Base-by-base conservation (phyloP, 2,797 vertebrate species). In the Halcyon chelicuti region DNA sequence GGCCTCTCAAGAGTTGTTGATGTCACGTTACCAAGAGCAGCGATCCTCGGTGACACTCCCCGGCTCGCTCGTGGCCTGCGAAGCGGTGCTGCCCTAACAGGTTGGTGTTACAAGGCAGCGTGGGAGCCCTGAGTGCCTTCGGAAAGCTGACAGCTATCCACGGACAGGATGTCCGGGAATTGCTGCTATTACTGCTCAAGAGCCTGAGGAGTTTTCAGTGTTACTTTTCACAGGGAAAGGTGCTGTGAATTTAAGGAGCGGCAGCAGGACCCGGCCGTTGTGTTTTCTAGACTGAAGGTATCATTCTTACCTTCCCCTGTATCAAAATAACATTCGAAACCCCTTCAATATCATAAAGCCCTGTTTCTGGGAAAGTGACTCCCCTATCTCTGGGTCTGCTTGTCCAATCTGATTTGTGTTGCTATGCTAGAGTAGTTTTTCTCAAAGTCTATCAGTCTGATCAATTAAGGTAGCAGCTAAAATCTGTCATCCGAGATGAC, bases 391-490 rank as follows among this genome's bases (percentile, higher is more conserved):
- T 94, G 80, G 13, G 29, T 92, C 44, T 66, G 42, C 67, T 94
- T 52, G 58, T 93, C 86, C 25, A 31, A 73, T 33, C 35, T 72
- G 37, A 72, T 72, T 97, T 94, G 88, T 86, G 29, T 90, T 93
- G 78, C 46, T 82, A 9, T 70, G 91, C 87, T 96, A 80, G 78
- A 93, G 79, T 81, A 91, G 54, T 77, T 71, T 91, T 96, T 94
- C 77, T 74, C 63, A 14, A 95, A 91, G 94, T 79, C 74, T 90
- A 31, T 67, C 89, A 31, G 29, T 54, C 14, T n/a, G 83, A 65
- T 90, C 91, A 88, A 88, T 80, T 94, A 94, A 96, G 88, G 65
- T 86, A 85, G 81, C 3, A 8, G 58, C 84, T 95, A 54, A 89
- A 92, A 74, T 60, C 51, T 91, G 40, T 91, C 62, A 74, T 84